Evolutionary conservation across 2,797 vertebrate species (phyloP).

Genomic region (Novumbra hubbsi): DNA sequence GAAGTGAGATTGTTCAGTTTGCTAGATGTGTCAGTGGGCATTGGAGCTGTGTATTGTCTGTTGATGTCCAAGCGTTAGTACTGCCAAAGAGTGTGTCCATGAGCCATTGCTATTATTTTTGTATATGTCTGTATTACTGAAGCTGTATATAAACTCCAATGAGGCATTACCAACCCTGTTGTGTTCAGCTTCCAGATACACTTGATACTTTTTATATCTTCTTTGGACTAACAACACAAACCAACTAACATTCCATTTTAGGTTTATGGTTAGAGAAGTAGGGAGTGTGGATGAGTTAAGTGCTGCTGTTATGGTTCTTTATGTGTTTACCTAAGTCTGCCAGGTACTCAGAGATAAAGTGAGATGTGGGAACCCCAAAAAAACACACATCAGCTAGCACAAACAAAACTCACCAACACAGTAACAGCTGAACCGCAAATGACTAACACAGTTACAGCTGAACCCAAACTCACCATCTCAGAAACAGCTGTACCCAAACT

Average conservation of each 20-base stretch:
- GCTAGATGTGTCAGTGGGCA: background rate
- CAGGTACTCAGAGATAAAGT: background rate
- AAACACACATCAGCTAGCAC: background rate
- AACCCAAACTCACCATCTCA: no score
- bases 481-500: no score
- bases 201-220: background rate
- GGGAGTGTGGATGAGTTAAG: background rate
- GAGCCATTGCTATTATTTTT: background rate
- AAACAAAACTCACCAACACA: no score
- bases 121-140: background rate
- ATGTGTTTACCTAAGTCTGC: slow-evolving; percentile 4
- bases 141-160: slow-evolving; percentile 5
- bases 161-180: background rate
- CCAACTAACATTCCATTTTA: background rate
- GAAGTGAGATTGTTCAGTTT: background rate
- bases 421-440: no score
- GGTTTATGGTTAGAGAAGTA: background rate
- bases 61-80: background rate
- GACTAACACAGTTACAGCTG: no score
- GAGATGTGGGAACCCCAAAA: slow-evolving; percentile 12
- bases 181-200: background rate
- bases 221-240: background rate
- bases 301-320: background rate
- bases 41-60: background rate
- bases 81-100: background rate